Base-by-base conservation (phyloP, 1,140 invertebrate genomes). In the Leptestheria dahalacensis region DNA sequence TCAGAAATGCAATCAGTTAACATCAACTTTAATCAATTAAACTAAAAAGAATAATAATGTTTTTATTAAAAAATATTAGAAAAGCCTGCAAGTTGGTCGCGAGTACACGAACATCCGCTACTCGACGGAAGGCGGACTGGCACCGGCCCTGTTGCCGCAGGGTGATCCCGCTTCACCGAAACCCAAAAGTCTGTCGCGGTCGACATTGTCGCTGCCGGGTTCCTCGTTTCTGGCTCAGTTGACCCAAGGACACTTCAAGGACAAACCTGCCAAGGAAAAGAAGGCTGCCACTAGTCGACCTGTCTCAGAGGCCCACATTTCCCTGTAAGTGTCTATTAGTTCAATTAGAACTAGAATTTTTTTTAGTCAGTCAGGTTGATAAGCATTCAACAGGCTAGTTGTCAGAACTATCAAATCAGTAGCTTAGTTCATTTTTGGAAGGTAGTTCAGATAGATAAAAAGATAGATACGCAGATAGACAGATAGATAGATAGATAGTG, bases 51-150 rank as follows among this genome's bases (percentile, higher is more conserved):
- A n/a, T n/a, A n/a, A n/a, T n/a, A n/a, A n/a, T 61, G 3, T 54
- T 50, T 52, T 54, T 25, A 41, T 65, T 64, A 46, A 29, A 10
- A 50, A 62, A 52, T 61, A 67, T 25, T 68, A 89, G 83, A 86
- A 85, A 78, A 85, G 81, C 63, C 71, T 86, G 48, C 84, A 87
- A 68, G 75, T 86, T 48, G 89, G 90, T 1, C 75, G 88, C 64
- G 91, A 93, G 71, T 94, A 94, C 70, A 91, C 88, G 28, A 94
- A 94, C 73, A 94, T 94, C 66, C 77, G 81, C 64, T 86, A 82
- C 64, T 67, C 68, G 23, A 68, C 63, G 54, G 71, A 72, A 65
- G 69, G 67, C 23, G 68, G 68, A 3, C 63, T 66, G 9, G 68
- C 70, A 28, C 63, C 63, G 24, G 57, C 61, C 11, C 26, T 48